Percentiles rank a stretch among this genome's conserved stretches.
Evolutionary conservation across 2,113 vertebrate species (phyloP).

Genomic region (Ammodytes marinus): DNA sequence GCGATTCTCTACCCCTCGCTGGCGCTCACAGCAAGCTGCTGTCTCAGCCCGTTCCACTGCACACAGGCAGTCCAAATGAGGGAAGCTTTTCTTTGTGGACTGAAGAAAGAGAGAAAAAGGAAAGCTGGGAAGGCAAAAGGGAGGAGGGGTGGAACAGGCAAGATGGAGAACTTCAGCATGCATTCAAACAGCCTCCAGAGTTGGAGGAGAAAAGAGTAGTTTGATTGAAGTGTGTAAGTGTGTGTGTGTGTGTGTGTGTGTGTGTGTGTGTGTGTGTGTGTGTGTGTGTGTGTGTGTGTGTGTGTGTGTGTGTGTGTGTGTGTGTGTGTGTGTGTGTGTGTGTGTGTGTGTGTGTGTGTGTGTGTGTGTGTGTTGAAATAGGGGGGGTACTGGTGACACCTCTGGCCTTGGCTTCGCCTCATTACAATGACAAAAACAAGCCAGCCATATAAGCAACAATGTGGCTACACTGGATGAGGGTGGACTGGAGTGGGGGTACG

Average conservation of each 20-base stretch:
- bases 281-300: background rate
- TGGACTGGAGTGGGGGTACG: background rate
- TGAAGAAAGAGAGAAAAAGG: background rate
- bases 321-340: conserved; percentile 8
- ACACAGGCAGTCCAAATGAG: conserved; percentile 62
- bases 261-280: too few relatives aligned
- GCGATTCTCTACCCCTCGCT: conserved; percentile 67
- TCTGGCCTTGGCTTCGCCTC: conserved; percentile 72
- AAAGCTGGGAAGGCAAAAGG: conserved; percentile 30
- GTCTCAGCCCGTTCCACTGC: conserved; percentile 50
- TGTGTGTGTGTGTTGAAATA: conserved; percentile 23
- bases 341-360: too few relatives aligned
- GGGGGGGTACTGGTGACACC: conserved; percentile 71
- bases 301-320: too few relatives aligned
- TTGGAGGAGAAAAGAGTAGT: conserved; percentile 26
- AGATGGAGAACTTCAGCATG: conserved; percentile 5
- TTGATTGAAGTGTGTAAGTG: conserved; percentile 37
- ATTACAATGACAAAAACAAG: conserved; percentile 85
- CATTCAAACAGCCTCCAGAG: conserved; percentile 44
- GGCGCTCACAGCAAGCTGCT: conserved; percentile 67
- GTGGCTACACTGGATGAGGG: conserved; percentile 39
- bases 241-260: background rate
- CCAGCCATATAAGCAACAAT: conserved; percentile 42
- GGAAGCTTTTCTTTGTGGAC: conserved; percentile 60
- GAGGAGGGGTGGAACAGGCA: conserved; percentile 35